Conservation (phyloP, 1,140 invertebrate genomes). For the Drosophila subobscura region DNA sequence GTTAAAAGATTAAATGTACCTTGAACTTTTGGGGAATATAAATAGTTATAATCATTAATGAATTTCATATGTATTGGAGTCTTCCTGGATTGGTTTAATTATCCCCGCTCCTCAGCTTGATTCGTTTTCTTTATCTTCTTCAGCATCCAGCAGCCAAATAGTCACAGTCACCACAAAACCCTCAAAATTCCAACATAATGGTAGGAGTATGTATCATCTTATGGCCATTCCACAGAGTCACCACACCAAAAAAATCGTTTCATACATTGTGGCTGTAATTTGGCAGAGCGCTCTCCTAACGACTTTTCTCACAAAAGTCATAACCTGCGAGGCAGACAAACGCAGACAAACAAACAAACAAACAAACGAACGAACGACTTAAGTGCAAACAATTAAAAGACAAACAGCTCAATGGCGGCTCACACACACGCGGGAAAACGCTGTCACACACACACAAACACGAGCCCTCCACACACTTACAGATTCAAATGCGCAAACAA, state of each 20-base stretch:
- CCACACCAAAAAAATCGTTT: constrained; percentile 29
- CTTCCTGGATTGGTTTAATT: no score
- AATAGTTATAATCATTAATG: no score
- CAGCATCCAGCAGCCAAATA: background rate
- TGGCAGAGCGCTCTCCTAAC: constrained; percentile 63
- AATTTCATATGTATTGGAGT: no score
- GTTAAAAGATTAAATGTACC: no score
- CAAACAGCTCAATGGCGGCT: constrained; percentile 73
- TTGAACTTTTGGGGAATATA: no score
- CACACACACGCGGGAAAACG: constrained; percentile 17
- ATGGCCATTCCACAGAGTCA: constrained; percentile 5
- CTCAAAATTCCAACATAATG: background rate
- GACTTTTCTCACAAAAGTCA: constrained; percentile 75
- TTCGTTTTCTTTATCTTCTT: background rate
- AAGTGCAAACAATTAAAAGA: constrained; percentile 82
- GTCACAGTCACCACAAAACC: background rate
- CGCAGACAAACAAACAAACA: constrained; percentile 39
- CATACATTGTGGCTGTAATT: constrained; percentile 71
- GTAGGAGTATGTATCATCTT: background rate
- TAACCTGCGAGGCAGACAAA: constrained; percentile 58
- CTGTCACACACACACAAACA: constrained; percentile 16
- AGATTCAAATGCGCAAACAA: constrained; percentile 44
- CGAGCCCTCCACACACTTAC: constrained; percentile 22
- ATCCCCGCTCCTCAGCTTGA: background rate
- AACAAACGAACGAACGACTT: constrained; percentile 56